Base-by-base conservation (phyloP, 1,140 invertebrate genomes). In the Aphaenogaster floridana region DNA sequence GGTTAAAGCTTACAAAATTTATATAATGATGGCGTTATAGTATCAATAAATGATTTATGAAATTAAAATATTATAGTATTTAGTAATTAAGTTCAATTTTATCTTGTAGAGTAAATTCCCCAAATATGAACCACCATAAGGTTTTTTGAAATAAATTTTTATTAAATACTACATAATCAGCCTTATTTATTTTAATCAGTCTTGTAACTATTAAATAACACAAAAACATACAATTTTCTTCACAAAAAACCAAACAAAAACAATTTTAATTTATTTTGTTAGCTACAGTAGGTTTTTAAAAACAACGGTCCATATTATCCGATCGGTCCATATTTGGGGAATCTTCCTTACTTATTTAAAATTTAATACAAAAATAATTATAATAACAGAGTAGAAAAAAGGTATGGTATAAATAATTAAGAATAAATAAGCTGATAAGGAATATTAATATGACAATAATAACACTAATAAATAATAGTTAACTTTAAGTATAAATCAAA, bases 11-110 rank as follows among this genome's bases (percentile, higher is more conserved):
- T 59, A 15, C 5, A 8, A 17, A 4, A 15, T 21, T 28, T 59
- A 77, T 42, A 39, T 77, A 45, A 4, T 34, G n/a, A 42, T 77
- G 54, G 39, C 74, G n/a, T 77, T 59, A 36, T 63, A 77, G 13
- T 59, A 61, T 45, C 4, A 45, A 15, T 61, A 6, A 61, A 61
- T 42, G 1, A 66, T 9, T n/a, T n/a, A 9, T n/a, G 1, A 77
- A 61, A 48, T 11, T 34, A 5, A 28, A 4, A 45, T 45, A 28
- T 42, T 54, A 54, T 74, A 57, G 2, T 7, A 42, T 34, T 59
- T 39, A 39, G 1, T 11, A 17, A 34, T 61, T 50, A n/a, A 63
- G 48, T 45, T 2, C 0, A 21, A 54, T 54, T 57, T 76, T 17
- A 52, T 36, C 9, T 15, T 39, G 3, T 54, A 74, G 28, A 28